phyloP scores from a whole-genome alignment of 2,113 vertebrate species.

The Periophthalmus modestus region DNA sequence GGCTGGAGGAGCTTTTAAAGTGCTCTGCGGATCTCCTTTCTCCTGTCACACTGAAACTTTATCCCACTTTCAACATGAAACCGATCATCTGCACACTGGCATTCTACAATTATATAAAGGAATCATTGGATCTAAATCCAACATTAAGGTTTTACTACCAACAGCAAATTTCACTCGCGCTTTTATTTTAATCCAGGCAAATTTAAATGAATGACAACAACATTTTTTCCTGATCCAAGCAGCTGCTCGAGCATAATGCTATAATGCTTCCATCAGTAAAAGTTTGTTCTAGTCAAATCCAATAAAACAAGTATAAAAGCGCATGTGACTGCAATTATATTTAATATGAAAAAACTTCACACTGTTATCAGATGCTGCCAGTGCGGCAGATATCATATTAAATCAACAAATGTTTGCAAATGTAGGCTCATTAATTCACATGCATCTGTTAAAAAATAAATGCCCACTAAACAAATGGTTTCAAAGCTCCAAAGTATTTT shows the following conservation, averaged over 20 bases:
- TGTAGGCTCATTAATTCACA: neutral
- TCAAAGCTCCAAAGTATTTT: too few species aligned
- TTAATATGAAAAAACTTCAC: neutral
- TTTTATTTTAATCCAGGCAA: too few species aligned
- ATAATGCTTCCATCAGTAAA: neutral
- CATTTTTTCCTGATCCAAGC: too few species aligned
- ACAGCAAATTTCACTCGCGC: too few species aligned
- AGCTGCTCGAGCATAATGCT: neutral
- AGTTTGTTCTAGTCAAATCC: neutral
- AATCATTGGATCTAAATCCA: neutral
- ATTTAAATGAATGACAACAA: too few species aligned
- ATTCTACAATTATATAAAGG: neutral
- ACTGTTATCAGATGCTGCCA: neutral
- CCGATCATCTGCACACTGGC: conserved; percentile 5
- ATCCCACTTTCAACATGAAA: conserved; percentile 43
- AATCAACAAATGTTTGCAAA: neutral
- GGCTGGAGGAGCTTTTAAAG: conserved; percentile 78
- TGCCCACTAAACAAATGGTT: too few species aligned
- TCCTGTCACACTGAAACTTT: conserved; percentile 53
- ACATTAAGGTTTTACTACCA: too few species aligned
- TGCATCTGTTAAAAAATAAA: neutral
- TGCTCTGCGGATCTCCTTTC: conserved; percentile 62
- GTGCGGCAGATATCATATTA: too few species aligned
- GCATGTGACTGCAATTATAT: neutral
- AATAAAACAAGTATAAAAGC: neutral